Base-by-base conservation (phyloP, 2,113 vertebrate species). In the Corythaeola cristata region DNA sequence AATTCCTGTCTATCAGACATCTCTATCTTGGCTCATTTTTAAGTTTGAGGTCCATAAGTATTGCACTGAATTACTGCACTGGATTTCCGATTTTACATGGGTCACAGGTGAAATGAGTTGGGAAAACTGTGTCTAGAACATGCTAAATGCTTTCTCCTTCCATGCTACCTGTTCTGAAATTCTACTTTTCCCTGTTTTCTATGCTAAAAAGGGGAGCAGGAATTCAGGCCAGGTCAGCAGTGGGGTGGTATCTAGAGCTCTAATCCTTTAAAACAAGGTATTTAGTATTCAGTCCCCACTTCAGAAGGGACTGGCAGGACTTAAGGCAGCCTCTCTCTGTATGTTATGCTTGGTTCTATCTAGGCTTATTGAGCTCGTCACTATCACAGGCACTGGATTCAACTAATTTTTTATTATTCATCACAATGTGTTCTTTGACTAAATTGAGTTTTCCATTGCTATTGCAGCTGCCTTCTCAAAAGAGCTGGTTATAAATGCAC, bases 391-490 rank as follows among this genome's bases (percentile, higher is more conserved):
- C 83, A 64, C 28, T 90, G 50, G 62, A 62, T 92, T 92, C 32
- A 87, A 81, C 39, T 79, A 75, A 71, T 85, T 78, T 92, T 90
- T 90, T 89, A 81, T 96, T 97, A 89, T 88, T 95, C 89, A 56
- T 79, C 76, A 62, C 89, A 89, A 44, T 75, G 50, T 33, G 6
- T 83, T 82, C 73, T 92, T 90, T 69, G 55, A 82, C 89, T 76
- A 92, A 88, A 94, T 69, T 71, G 81, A 93, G 79, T 91, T 97
- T 94, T 81, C 52, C 22, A 30, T 80, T 69, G 63, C 90, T 80
- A 44, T 89, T 92, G 78, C 87, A 94, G 69, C 80, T 95, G 88
- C 86, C 80, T 94, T 93, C 85, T 96, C 92, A 68, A 96, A 96
- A 96, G 72, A 77, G 45, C 60, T 62, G 74, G 68, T 85, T 87